A percentile compares a stretch with the other conserved stretches of the same genome.
These are phyloP conservation scores for Tetragnatha montana DNA, from an alignment of 2,888 invertebrate species.

Conservation along the genomic window DNA sequence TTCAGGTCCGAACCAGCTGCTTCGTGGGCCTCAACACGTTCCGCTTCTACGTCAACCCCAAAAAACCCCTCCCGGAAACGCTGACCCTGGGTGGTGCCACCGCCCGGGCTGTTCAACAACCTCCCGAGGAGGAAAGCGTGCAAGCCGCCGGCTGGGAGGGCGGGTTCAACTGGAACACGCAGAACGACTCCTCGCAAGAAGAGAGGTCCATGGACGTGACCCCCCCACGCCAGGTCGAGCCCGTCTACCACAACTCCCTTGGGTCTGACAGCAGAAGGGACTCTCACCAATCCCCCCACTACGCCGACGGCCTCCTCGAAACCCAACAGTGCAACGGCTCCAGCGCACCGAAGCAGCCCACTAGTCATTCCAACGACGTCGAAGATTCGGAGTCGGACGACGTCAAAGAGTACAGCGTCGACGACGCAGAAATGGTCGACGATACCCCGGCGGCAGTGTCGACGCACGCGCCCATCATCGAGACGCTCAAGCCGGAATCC, in stretches of 20 bases:
- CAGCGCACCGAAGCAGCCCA: neutral
- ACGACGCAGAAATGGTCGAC: neutral
- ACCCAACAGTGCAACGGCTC: neutral
- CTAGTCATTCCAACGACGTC: neutral
- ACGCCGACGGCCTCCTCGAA: neutral
- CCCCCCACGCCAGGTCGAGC: neutral
- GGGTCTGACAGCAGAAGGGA: neutral
- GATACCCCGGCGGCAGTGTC: neutral
- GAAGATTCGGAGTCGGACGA: neutral
- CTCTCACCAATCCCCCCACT: too few relatives aligned
- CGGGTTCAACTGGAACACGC: neutral
- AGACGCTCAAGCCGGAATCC: too few relatives aligned
- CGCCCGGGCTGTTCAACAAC: neutral
- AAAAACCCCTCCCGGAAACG: conserved; percentile 9
- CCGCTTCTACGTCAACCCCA: neutral
- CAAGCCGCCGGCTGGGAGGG: neutral
- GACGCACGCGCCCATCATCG: too few relatives aligned
- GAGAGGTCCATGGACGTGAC: neutral
- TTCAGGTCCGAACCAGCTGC: neutral
- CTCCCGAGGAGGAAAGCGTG: neutral
- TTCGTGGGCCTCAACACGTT: neutral
- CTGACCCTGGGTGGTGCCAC: neutral
- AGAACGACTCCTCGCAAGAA: neutral
- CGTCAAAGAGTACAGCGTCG: neutral
- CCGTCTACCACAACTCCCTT: neutral